Evolutionary conservation across 2,113 vertebrate genomes (phyloP).

Genomic region (Chloroceryle aenea): DNA sequence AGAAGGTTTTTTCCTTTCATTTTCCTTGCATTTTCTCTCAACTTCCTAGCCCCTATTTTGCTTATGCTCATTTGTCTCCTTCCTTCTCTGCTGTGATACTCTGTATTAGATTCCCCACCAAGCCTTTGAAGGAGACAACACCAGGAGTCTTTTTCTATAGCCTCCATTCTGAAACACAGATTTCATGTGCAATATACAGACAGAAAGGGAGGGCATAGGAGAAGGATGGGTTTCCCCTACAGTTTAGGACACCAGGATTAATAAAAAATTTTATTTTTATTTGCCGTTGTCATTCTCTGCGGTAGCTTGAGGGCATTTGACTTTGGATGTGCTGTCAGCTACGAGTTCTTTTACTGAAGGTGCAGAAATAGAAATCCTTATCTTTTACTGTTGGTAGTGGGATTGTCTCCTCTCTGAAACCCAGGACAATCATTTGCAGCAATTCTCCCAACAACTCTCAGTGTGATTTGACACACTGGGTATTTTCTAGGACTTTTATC

Average conservation of each 20-base stretch:
- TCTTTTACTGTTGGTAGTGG: not conserved
- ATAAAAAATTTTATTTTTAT: not conserved
- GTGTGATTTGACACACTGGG: not conserved
- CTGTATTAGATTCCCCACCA: not conserved
- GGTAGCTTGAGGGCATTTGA: not conserved
- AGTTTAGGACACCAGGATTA: not conserved
- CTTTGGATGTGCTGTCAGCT: not conserved
- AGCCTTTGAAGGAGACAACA: not conserved
- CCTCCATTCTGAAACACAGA: not conserved
- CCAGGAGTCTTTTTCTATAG: not conserved
- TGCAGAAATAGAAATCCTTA: slow-evolving; percentile 67
- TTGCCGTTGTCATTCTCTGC: not conserved
- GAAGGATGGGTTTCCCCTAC: not conserved
- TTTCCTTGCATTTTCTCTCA: not conserved
- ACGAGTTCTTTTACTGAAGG: slow-evolving; percentile 67
- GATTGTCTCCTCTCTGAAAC: not conserved
- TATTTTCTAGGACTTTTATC: not conserved
- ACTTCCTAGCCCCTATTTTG: not conserved
- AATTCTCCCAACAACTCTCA: not conserved
- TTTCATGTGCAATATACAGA: not conserved
- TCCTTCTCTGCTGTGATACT: not conserved
- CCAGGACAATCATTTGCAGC: slow-evolving; percentile 22
- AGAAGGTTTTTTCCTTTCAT: not conserved
- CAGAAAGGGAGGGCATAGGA: not conserved
- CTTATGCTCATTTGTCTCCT: not conserved